Base-by-base conservation (phyloP, 2,113 vertebrate genomes). In the Hiodon alosoides region DNA sequence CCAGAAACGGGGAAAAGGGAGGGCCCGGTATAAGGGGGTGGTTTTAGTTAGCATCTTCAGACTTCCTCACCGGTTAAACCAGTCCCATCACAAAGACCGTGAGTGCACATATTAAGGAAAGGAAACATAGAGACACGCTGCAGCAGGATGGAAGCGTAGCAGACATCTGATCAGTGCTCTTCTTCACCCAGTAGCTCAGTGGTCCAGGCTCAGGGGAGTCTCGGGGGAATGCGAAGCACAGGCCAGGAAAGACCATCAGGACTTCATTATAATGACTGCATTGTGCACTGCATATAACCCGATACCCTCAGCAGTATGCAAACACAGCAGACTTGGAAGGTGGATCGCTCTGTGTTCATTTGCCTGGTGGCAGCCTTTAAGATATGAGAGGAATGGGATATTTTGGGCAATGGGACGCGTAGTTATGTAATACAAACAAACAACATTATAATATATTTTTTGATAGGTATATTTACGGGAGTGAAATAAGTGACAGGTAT, bases 81-180 rank as follows among this genome's bases (percentile, higher is more conserved):
- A 71, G 67, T 52, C 31, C 13, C 53, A 65, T 76, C 65, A 64
- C 14, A 46, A 9, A 54, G 67, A 48, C 17, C 61, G 57, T 76
- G 3, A 54, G 50, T 57, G 60, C 55, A 71, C 60, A 57, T 71
- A 57, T 61, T 46, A 16, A 51, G 57, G 46, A 14, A 65, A 47
- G 50, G 7, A 53, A 66, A 64, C 14, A n/a, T 48, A 13, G 6
- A 13, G 0, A 48, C 55, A 71, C 70, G 14, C 52, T 69, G n/a
- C n/a, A 69, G 16, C 17, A 47, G 69, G 17, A 48, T 48, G 55
- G 31, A 9, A 31, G n/a, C 55, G 5, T 48, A 16, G 46, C 31
- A 55, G 70, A 60, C 31, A 14, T 9, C 58, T 17, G 57, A 57
- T 46, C 46, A 14, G 57, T 9, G 46, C 31, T 60, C 55, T 48